Percentiles rank a stretch among this genome's conserved stretches.
Evolutionary conservation across 2,888 invertebrate species (phyloP).

Genomic region (Cephus spinipes): DNA sequence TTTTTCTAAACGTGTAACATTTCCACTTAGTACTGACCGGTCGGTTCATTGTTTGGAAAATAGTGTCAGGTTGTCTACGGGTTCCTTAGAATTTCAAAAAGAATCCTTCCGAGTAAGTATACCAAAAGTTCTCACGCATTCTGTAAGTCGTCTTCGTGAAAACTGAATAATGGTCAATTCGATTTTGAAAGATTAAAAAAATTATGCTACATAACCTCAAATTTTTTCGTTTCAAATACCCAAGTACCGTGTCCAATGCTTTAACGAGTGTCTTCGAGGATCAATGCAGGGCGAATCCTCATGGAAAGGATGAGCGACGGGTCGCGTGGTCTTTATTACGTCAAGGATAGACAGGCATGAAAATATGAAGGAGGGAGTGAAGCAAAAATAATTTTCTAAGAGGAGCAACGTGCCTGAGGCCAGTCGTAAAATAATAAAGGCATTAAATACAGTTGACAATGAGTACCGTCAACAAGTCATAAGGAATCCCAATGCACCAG

Average conservation of each 20-base stretch:
- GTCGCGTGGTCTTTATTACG: conserved; percentile 8
- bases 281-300: not conserved
- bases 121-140: too few species aligned
- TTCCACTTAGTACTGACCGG: conserved; percentile 52
- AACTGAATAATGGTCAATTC: too few species aligned
- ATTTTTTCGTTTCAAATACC: not conserved
- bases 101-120: too few species aligned
- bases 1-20: conserved; percentile 55
- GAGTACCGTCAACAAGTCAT: conserved; percentile 56
- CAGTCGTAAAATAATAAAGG: conserved; percentile 56
- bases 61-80: conserved; percentile 52
- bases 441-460: conserved; percentile 52
- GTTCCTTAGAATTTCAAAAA: conserved; percentile 33
- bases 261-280: not conserved
- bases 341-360: not conserved
- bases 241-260: not conserved
- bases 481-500: conserved; percentile 47
- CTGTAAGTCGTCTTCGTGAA: too few species aligned
- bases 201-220: too few species aligned
- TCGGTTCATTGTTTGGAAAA: conserved; percentile 52
- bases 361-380: too few species aligned
- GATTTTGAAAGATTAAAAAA: too few species aligned
- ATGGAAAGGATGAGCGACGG: conserved; percentile 2
- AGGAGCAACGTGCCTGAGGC: conserved; percentile 21
- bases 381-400: too few species aligned